Percentiles rank a stretch among this genome's conserved stretches.
These are phyloP conservation scores for Eriosoma lanigerum DNA, from an alignment of 1,140 invertebrate genomes.

Conservation along the genomic window DNA sequence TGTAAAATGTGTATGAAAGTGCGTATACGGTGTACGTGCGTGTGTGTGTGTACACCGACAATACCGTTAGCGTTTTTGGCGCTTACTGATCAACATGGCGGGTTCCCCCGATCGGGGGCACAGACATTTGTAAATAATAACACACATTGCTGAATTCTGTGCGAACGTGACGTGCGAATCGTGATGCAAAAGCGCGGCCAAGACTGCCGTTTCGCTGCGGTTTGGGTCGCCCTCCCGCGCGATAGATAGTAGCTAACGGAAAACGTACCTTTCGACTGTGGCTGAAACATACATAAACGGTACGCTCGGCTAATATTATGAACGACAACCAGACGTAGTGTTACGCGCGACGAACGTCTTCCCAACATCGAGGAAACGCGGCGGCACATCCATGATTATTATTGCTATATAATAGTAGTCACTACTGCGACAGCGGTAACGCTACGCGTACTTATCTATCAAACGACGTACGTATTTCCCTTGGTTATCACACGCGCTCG, in stretches of 20 bases:
- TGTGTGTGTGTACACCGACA: constrained; percentile 10
- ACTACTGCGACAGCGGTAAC: not conserved
- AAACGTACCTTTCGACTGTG: constrained; percentile 46
- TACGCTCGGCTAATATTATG: constrained; percentile 35
- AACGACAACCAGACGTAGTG: not conserved
- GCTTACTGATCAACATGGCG: constrained; percentile 51
- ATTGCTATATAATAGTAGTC: not conserved
- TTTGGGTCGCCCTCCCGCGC: not conserved
- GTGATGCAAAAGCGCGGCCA: not conserved
- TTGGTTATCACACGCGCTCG: not conserved
- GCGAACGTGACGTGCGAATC: not conserved
- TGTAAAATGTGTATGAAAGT: not conserved
- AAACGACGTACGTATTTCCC: constrained; percentile 5
- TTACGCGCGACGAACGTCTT: constrained; percentile 2
- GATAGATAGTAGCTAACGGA: not conserved
- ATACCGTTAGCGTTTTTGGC: constrained; percentile 44
- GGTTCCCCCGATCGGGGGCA: constrained; percentile 26
- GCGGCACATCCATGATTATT: constrained; percentile 19
- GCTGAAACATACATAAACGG: constrained; percentile 51
- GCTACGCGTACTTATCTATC: not conserved
- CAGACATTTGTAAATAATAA: constrained; percentile 40
- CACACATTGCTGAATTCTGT: not conserved
- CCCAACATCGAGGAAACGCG: constrained; percentile 2
- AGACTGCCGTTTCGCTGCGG: too few relatives aligned
- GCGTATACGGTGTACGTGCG: not conserved